phyloP scores from a whole-genome alignment of 2,113 vertebrate genomes.

The Jacana jacana region DNA sequence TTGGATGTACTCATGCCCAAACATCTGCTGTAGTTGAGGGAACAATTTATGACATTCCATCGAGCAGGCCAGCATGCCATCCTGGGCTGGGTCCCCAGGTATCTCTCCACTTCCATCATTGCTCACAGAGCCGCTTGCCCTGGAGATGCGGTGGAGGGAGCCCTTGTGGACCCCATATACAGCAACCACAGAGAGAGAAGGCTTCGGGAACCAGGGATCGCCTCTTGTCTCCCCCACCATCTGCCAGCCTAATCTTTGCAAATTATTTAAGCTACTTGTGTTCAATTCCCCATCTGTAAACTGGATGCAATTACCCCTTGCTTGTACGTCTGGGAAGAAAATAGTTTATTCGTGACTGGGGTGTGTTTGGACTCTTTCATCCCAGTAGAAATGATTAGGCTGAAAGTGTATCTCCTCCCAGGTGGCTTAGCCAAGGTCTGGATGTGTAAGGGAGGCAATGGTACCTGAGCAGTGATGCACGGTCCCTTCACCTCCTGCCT shows the following conservation, averaged over 20 bases:
- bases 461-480: background rate
- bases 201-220: fast-evolving
- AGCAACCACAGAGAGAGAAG: background rate
- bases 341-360: fast-evolving
- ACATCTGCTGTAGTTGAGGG: background rate
- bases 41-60: background rate
- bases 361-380: background rate
- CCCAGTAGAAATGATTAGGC: background rate
- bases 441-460: background rate
- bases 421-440: fast-evolving
- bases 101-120: background rate
- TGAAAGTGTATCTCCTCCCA: background rate
- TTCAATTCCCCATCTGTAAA: background rate
- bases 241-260: background rate
- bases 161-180: background rate
- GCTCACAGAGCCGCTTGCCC: fast-evolving
- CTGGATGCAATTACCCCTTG: background rate
- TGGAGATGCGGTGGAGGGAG: background rate
- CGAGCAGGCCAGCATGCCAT: fast-evolving
- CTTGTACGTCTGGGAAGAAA: background rate
- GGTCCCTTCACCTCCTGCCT: no score
- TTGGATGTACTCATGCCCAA: background rate
- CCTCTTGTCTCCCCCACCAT: background rate
- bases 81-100: background rate
- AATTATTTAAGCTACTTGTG: background rate